Conservation (phyloP, 1,140 invertebrate species). For the Planococcus citri region DNA sequence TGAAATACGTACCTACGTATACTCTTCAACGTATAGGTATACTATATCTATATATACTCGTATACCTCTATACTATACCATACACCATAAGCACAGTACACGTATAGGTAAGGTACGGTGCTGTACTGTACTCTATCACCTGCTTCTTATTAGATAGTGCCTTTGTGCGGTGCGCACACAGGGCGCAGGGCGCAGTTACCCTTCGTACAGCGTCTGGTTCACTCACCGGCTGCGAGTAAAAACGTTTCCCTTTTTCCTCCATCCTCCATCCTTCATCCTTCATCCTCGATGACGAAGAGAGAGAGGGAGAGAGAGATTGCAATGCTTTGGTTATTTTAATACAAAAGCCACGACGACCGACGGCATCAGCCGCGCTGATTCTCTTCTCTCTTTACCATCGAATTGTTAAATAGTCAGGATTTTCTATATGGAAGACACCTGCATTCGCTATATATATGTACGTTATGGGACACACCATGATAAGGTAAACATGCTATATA, state of each 20-base stretch:
- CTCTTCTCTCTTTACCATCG: neutral
- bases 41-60: too few species aligned
- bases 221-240: slow-evolving; percentile 14
- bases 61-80: neutral
- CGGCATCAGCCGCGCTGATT: too few species aligned
- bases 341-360: neutral
- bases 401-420: slow-evolving; percentile 17
- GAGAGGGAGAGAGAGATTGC: too few species aligned
- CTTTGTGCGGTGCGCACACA: neutral
- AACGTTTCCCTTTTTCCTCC: slow-evolving; percentile 12
- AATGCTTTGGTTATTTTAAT: slow-evolving; percentile 13
- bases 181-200: neutral
- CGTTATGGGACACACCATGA: neutral
- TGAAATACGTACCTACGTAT: too few species aligned
- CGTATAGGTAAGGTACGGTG: too few species aligned
- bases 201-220: slow-evolving; percentile 13
- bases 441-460: neutral
- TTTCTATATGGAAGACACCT: slow-evolving; percentile 13
- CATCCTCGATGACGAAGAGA: too few species aligned
- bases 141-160: neutral
- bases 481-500: neutral
- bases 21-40: slow-evolving; percentile 1
- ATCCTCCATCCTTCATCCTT: too few species aligned
- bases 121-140: neutral
- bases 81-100: too few species aligned